phyloP scores from a whole-genome alignment of 2,888 invertebrate genomes.

The Xanthia togata region DNA sequence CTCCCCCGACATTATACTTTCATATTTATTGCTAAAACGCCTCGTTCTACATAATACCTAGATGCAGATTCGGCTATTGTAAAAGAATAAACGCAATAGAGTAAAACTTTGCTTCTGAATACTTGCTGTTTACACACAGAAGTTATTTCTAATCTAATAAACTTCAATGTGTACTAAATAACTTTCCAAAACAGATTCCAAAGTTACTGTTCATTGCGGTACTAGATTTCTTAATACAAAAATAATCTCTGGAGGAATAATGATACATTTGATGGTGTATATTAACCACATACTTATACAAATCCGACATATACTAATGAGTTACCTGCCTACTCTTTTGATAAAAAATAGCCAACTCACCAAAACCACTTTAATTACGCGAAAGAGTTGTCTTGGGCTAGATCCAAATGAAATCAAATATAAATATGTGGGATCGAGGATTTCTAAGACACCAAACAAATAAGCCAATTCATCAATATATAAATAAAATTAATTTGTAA shows the following conservation, averaged over 20 bases:
- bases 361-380: slow-evolving; percentile 5
- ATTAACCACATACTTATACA: slow-evolving; percentile 28
- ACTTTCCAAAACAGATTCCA: slow-evolving; percentile 36
- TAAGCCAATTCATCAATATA: slow-evolving; percentile 87
- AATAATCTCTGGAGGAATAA: slow-evolving; percentile 29
- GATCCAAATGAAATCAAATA: slow-evolving; percentile 58
- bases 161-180: slow-evolving; percentile 39
- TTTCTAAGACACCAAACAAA: slow-evolving; percentile 77
- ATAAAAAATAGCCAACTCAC: slow-evolving; percentile 30
- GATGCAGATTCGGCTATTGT: slow-evolving; percentile 69
- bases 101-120: slow-evolving; percentile 22
- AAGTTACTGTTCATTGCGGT: slow-evolving; percentile 30
- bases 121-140: slow-evolving; percentile 26
- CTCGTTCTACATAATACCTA: slow-evolving; percentile 76
- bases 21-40: slow-evolving; percentile 88
- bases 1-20: slow-evolving; percentile 87
- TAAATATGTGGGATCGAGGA: slow-evolving; percentile 46
- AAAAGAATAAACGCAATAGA: slow-evolving; percentile 56
- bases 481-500: slow-evolving; percentile 88
- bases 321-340: slow-evolving; percentile 31
- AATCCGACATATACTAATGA: slow-evolving; percentile 37
- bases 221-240: slow-evolving; percentile 32
- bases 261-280: slow-evolving; percentile 40
- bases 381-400: slow-evolving; percentile 55
- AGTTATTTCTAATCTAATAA: slow-evolving; percentile 48